Percentiles rank a stretch among this genome's conserved stretches.
phyloP scores from a whole-genome alignment of 1,140 invertebrate genomes.

The Platorchestia sp. region DNA sequence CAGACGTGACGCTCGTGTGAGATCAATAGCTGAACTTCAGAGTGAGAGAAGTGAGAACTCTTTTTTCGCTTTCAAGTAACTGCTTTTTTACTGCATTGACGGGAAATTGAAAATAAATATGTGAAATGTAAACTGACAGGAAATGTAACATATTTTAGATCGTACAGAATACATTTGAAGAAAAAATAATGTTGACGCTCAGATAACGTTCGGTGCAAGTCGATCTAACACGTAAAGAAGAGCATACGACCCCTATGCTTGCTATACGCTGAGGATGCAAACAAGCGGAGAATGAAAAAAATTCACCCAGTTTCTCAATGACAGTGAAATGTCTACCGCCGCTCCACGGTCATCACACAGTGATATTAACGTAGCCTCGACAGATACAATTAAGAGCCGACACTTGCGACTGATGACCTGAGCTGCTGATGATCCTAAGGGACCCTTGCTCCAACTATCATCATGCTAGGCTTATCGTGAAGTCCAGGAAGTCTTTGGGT shows the following conservation, averaged over 20 bases:
- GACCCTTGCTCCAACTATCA: not conserved
- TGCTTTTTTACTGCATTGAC: not conserved
- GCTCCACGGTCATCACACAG: not conserved
- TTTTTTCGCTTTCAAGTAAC: not conserved
- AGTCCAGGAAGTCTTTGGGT: not conserved
- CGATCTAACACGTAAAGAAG: not conserved
- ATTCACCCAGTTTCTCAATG: not conserved
- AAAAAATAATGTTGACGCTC: not conserved
- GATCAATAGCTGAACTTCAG: not conserved
- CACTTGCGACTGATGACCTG: not conserved
- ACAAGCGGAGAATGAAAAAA: not conserved
- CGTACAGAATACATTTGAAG: not conserved
- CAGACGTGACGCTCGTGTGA: not conserved
- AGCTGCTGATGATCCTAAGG: not conserved
- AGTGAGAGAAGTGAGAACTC: not conserved
- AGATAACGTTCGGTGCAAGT: too few relatives aligned
- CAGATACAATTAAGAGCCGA: not conserved
- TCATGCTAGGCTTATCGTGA: conserved; percentile 19
- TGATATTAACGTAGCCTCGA: not conserved
- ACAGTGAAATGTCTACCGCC: not conserved
- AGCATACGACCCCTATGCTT: not conserved
- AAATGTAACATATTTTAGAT: not conserved
- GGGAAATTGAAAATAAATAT: not conserved
- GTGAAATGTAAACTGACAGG: not conserved
- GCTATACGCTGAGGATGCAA: not conserved